phyloP scores from a whole-genome alignment of 2,113 vertebrate species.

The Clarias batrachus region DNA sequence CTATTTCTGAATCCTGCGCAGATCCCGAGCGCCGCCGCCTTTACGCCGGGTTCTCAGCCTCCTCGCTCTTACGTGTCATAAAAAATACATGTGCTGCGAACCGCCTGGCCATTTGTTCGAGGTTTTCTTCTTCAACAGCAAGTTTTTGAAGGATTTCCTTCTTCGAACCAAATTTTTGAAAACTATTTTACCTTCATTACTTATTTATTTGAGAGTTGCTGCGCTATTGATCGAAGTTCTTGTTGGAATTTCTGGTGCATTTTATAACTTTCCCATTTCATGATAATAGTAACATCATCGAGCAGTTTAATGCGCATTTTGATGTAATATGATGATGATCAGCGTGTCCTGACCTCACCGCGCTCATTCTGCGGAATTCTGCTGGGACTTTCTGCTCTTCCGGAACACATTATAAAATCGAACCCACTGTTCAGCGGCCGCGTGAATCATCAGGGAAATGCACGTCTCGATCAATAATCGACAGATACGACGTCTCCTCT shows the following conservation, averaged over 20 bases:
- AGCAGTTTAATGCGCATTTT: too few species aligned
- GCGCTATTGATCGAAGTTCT: neutral
- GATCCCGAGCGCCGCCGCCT: neutral
- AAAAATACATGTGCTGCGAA: neutral
- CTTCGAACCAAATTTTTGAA: neutral
- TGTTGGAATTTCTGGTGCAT: neutral
- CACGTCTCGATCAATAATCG: neutral
- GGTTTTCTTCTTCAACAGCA: neutral
- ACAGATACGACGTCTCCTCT: neutral
- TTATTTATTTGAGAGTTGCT: neutral
- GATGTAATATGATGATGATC: neutral
- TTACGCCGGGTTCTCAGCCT: neutral
- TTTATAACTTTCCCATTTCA: neutral
- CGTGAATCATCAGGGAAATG: neutral
- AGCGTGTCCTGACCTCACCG: neutral
- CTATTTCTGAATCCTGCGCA: constrained; percentile 15
- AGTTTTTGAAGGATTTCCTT: neutral
- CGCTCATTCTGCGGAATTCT: neutral
- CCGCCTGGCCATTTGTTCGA: too few species aligned
- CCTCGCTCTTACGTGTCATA: neutral
- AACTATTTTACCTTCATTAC: neutral
- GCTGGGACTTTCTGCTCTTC: neutral
- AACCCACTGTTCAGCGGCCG: neutral
- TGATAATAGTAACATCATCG: too few species aligned
- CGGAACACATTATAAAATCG: neutral